phyloP scores from a whole-genome alignment of 2,113 vertebrate species.

The Pteronura brasiliensis region DNA sequence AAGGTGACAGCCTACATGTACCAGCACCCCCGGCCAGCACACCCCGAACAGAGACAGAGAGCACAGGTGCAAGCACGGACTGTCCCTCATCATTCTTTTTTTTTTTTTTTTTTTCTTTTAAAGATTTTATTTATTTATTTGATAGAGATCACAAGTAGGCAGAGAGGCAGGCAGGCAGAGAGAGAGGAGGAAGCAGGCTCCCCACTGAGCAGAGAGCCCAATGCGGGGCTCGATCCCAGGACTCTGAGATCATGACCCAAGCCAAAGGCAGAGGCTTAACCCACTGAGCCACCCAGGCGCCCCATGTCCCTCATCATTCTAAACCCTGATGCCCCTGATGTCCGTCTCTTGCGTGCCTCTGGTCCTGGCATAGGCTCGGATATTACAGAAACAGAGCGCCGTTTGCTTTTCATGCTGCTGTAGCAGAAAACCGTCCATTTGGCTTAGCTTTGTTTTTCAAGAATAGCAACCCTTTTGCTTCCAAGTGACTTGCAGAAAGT shows the following conservation, averaged over 20 bases:
- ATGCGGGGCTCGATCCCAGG: no score
- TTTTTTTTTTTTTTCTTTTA: no score
- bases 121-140: no score
- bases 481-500: background rate
- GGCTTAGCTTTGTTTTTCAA: background rate
- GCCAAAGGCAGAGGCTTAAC: no score
- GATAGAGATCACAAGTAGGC: no score
- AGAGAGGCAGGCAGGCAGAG: no score
- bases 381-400: no score
- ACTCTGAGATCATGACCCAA: no score
- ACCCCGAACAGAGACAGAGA: accelerated
- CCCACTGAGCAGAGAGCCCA: no score
- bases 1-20: background rate
- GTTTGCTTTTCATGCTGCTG: accelerated
- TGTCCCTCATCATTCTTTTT: accelerated
- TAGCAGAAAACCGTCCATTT: background rate
- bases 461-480: background rate
- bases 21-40: background rate
- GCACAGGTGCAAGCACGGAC: accelerated
- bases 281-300: no score
- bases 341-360: accelerated
- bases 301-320: accelerated
- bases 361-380: accelerated
- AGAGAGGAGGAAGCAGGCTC: no score
- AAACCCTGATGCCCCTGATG: background rate